Base-by-base conservation (phyloP, 2,113 vertebrate genomes). In the Bufo gargarizans region DNA sequence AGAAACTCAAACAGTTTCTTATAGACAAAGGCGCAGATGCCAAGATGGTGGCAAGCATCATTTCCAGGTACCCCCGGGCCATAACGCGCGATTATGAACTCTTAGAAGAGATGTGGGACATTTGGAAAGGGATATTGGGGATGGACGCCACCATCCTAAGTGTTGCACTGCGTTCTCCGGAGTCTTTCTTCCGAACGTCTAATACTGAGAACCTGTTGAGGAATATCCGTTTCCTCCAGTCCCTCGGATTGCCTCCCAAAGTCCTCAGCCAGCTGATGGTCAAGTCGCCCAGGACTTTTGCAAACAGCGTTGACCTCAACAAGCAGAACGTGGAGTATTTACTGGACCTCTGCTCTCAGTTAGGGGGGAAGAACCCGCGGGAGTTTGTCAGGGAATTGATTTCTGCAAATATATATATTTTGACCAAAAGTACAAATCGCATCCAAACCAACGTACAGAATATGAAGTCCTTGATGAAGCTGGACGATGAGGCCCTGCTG, bases 171-270 rank as follows among this genome's bases (percentile, higher is more conserved):
- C 93, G 95, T 50, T 96, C 95, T 0, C 94, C 95, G 0, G 95
- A 96, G 83, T 96, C 92, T 0, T 97, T 97, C 92, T 96, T 97
- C 90, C 94, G 95, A 71, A 96, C 94, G 12, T 92, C 86, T 77
- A 94, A 94, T 91, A 97, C 96, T 16, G 79, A 22, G 0, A 94
- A 95, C 43, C 84, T 97, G 85, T 77, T 96, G 85, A 94, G 96
- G 86, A 97, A 96, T 81, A 95, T 93, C 20, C 3, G 1, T 8
- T 97, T 94, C 90, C 91, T 97, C 61, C 90, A 12, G 61, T 97
- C 95, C 0, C 72, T 97, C 84, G 94, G 92, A 22, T 92, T 97
- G 55, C 91, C 90, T 1, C 22, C 76, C 45, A 93, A 94, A 91
- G 91, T 92, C 5, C 92, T 97, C 55, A 90, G 92, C 88, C 94